Conservation (phyloP, 2,797 vertebrate species). For the Cottoperca gobio region DNA sequence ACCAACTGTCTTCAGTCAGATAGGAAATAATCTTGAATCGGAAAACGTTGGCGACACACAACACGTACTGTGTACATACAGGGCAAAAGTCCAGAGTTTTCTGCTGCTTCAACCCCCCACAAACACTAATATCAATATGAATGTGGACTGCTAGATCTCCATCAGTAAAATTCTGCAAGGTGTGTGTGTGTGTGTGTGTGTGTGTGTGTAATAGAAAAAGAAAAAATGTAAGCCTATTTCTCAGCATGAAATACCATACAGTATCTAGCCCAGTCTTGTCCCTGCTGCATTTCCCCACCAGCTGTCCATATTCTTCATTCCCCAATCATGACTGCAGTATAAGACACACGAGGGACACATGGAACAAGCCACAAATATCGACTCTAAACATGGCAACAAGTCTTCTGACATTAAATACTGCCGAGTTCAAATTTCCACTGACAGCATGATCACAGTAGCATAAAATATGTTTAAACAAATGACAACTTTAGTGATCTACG, state of each 20-base stretch:
- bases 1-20: background rate
- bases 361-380: slow-evolving; percentile 55
- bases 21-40: background rate
- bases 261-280: background rate
- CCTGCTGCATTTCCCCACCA: slow-evolving; percentile 30
- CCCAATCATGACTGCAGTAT: slow-evolving; percentile 22
- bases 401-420: background rate
- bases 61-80: background rate
- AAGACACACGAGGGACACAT: slow-evolving; percentile 23
- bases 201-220: no score
- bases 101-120: background rate
- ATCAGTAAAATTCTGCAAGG: background rate
- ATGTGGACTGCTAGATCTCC: background rate
- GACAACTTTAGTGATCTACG: background rate
- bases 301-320: slow-evolving; percentile 53
- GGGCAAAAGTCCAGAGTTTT: background rate
- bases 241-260: background rate
- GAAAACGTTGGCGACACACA: no score
- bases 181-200: background rate
- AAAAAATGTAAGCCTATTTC: background rate
- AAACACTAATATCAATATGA: background rate
- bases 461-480: background rate
- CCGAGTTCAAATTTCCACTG: background rate
- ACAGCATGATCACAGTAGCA: background rate
- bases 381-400: slow-evolving; percentile 47